Percentiles rank a stretch among this genome's conserved stretches.
Conservation (phyloP, 2,797 vertebrate genomes). For the Aselliscus stoliczkanus region DNA sequence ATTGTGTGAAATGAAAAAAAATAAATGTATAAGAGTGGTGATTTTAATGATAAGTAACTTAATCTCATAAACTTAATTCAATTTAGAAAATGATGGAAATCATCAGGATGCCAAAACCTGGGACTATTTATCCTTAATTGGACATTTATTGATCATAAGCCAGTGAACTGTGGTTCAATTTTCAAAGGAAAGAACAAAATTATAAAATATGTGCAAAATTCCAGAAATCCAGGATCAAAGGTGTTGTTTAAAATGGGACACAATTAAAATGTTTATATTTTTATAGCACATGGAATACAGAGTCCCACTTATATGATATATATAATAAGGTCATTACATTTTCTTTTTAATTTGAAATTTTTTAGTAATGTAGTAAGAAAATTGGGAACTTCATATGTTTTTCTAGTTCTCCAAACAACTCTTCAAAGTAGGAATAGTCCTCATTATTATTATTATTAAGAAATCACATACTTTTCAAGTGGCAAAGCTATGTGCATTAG, state of each 20-base stretch:
- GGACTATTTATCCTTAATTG: conserved; percentile 13
- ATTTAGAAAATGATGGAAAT: conserved; percentile 46
- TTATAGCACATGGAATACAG: neutral
- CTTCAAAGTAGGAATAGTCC: neutral
- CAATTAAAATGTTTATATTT: conserved; percentile 1
- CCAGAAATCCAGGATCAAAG: neutral
- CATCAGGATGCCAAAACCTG: neutral
- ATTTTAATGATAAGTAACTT: conserved; percentile 43
- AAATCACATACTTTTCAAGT: neutral
- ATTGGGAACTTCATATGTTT: neutral
- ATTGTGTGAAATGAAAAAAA: conserved; percentile 3
- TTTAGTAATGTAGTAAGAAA: neutral
- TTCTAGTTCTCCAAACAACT: neutral
- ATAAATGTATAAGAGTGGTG: neutral
- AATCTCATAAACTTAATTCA: conserved; percentile 41
- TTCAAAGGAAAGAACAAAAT: conserved; percentile 11
- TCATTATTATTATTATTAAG: neutral
- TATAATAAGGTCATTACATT: too few relatives aligned
- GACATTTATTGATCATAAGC: conserved; percentile 28
- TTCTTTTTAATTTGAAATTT: too few relatives aligned
- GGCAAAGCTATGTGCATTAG: neutral
- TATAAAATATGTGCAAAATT: neutral
- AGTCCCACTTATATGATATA: neutral
- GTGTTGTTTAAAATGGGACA: neutral
- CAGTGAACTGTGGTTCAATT: neutral